These are phyloP conservation scores for Struthio camelus DNA, from an alignment of 2,113 vertebrate genomes.

Conservation along the genomic window DNA sequence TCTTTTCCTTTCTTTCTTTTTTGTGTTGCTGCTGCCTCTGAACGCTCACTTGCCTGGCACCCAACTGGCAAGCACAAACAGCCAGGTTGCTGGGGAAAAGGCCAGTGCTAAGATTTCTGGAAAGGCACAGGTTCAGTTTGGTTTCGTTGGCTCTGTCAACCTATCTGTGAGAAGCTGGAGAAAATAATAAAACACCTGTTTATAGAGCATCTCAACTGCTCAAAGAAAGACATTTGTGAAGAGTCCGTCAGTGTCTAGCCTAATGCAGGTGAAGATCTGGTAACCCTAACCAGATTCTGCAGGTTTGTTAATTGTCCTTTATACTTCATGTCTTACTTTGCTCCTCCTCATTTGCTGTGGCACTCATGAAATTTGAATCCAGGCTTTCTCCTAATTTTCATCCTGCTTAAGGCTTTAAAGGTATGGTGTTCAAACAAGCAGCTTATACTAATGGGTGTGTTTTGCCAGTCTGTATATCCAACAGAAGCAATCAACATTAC, in stretches of 20 bases:
- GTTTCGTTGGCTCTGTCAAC: neutral
- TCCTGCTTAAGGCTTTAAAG: neutral
- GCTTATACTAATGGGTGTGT: neutral
- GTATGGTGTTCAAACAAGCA: neutral
- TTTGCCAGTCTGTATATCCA: neutral
- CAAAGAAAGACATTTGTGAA: neutral
- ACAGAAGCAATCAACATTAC: conserved; percentile 3
- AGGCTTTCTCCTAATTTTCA: neutral
- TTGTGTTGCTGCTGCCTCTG: neutral
- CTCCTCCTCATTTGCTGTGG: neutral
- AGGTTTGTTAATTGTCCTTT: neutral
- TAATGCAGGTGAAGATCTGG: neutral
- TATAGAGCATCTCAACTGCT: neutral
- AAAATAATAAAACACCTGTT: neutral
- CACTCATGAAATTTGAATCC: neutral
- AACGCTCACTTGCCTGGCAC: neutral
- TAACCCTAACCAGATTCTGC: neutral
- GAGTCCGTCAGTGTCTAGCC: neutral
- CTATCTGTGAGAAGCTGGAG: neutral
- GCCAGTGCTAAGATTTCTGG: neutral
- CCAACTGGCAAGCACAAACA: neutral
- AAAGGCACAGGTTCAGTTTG: neutral
- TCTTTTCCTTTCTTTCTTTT: fast-evolving
- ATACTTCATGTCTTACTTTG: neutral
- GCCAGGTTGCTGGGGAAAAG: neutral